Conservation (phyloP, 1,140 invertebrate species). For the Melitaea cinxia region DNA sequence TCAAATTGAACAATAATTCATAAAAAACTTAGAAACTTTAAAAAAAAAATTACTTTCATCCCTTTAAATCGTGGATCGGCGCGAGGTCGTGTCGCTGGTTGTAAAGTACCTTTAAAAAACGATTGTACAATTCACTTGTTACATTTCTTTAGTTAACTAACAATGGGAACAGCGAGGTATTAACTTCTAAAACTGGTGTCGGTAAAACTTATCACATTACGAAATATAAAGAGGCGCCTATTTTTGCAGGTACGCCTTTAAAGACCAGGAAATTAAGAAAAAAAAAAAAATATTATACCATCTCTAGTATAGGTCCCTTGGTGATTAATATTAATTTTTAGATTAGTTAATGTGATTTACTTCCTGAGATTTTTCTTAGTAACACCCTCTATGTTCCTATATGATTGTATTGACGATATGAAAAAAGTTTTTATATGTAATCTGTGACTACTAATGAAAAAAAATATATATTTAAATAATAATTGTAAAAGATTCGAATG, state of each 20-base stretch:
- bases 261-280: constrained; percentile 62
- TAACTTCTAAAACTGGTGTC: constrained; percentile 26
- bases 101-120: too few relatives aligned
- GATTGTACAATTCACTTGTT: background rate
- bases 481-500: constrained; percentile 24
- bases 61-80: too few relatives aligned
- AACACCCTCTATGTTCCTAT: constrained; percentile 64
- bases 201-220: constrained; percentile 29
- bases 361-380: constrained; percentile 55
- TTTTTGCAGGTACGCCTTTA: constrained; percentile 76
- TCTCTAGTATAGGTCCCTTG: constrained; percentile 39
- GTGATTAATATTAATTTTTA: constrained; percentile 31
- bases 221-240: constrained; percentile 37
- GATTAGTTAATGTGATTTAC: constrained; percentile 57
- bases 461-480: background rate
- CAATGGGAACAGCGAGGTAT: constrained; percentile 13
- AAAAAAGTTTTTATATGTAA: constrained; percentile 19
- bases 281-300: constrained; percentile 32
- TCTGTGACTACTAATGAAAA: background rate
- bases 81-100: background rate
- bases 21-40: too few relatives aligned
- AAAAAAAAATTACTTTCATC: too few relatives aligned
- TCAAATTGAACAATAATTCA: too few relatives aligned
- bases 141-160: constrained; percentile 17
- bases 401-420: constrained; percentile 17